Base-by-base conservation (phyloP, 1,140 invertebrate genomes). In the Drosophila tsacasi region DNA sequence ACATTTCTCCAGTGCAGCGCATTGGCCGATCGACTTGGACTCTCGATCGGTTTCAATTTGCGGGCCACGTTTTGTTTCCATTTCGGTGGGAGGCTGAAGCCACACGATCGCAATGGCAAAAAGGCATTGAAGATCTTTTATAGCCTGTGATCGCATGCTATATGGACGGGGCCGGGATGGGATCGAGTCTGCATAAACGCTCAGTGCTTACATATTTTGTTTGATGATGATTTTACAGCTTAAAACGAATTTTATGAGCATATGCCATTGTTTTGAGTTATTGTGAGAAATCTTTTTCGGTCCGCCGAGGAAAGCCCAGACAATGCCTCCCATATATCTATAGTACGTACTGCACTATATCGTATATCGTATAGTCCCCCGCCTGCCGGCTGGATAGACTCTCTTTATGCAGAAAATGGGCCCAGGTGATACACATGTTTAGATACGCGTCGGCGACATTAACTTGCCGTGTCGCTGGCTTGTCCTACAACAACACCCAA, bases 201-300 rank as follows among this genome's bases (percentile, higher is more conserved):
- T 79, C 66, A 79, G 76, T 59, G 83, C 83, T 84, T 81, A 87
- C 84, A 87, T 87, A 89, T 87, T 87, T 87, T 81, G 85, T 87
- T 87, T 87, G 84, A 92, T 92, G 91, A 92, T 92, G 91, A 91
- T 92, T 92, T 92, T 92, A 92, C 91, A 92, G 86, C 91, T 92
- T 92, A 92, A 92, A 92, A 92, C 82, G 91, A 92, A 91, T 92
- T 92, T 92, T 92, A 92, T 92, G 91, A 92, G 91, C 76, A 85
- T 92, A 87, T 78, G 89, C 83, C 81, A 91, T 92, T 92, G 91
- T 90, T 92, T 91, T 92, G 91, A 92, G 83, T 91, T 92, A 92
- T 92, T 86, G 90, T 92, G 90, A 89, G 90, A 87, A 87, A 69
- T 84, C 54, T 69, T 84, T 81, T 65, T 40, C 7, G 52, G 40